These are phyloP conservation scores for Epizoanthus ramosus DNA, from an alignment of 92 coral and sea anemone genomes.

Conservation along the genomic window DNA sequence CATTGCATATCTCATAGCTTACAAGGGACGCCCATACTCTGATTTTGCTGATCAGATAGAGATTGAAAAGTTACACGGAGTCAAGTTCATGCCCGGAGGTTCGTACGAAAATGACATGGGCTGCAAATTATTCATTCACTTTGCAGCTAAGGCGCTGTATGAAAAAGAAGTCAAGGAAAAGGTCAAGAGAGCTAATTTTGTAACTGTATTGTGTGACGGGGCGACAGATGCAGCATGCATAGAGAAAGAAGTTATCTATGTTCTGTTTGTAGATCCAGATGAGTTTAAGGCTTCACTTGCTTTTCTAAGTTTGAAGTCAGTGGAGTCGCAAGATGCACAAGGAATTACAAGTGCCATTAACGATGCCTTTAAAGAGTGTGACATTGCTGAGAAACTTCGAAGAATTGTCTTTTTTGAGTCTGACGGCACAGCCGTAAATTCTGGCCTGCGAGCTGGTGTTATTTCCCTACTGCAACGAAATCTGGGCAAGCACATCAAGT, in stretches of 20 bases:
- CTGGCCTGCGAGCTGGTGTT: conserved; percentile 65
- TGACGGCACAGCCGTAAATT: conserved; percentile 70
- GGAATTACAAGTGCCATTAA: conserved; percentile 60
- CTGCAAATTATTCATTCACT: conserved; percentile 57
- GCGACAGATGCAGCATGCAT: conserved; percentile 63
- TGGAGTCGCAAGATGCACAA: conserved; percentile 64
- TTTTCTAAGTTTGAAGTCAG: conserved; percentile 65
- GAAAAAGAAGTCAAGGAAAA: conserved; percentile 57
- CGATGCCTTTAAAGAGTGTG: conserved; percentile 57
- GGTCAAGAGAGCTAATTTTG: conserved; percentile 65
- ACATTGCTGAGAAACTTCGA: conserved; percentile 54
- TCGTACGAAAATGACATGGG: conserved; percentile 62
- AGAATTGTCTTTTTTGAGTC: conserved; percentile 69
- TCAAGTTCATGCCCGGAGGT: conserved; percentile 50
- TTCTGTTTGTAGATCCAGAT: conserved; percentile 70
- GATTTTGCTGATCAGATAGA: conserved; percentile 55
- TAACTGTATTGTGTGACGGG: conserved; percentile 62
- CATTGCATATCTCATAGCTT: conserved; percentile 59
- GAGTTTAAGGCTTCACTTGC: conserved; percentile 61
- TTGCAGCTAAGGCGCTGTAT: conserved; percentile 64
- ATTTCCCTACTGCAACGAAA: conserved; percentile 50
- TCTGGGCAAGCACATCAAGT: conserved; percentile 62
- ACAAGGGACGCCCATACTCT: conserved; percentile 60
- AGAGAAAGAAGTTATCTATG: conserved; percentile 64
- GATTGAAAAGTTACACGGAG: conserved; percentile 57